phyloP scores from a whole-genome alignment of 2,113 vertebrate genomes.

The Macrotis lagotis region DNA sequence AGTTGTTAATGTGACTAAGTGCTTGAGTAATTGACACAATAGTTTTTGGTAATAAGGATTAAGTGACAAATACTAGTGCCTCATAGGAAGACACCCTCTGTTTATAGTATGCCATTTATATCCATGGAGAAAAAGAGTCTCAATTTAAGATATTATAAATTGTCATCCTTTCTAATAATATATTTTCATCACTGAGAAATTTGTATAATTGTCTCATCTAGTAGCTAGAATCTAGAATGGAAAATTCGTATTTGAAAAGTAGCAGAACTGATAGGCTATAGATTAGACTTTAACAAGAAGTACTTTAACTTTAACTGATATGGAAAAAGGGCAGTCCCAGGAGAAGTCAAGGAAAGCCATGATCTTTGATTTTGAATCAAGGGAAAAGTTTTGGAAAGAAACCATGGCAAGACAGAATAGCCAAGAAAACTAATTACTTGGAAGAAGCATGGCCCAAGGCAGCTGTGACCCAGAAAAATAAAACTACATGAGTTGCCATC shows the following conservation, averaged over 20 bases:
- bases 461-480: neutral
- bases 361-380: slow-evolving; percentile 30
- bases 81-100: neutral
- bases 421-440: slow-evolving; percentile 34
- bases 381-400: neutral
- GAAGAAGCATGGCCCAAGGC: neutral
- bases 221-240: neutral
- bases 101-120: neutral
- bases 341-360: slow-evolving; percentile 29
- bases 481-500: neutral
- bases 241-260: neutral
- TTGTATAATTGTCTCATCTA: neutral
- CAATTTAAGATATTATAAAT: slow-evolving; percentile 28
- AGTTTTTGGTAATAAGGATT: neutral
- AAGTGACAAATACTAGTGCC: neutral
- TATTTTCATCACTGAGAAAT: neutral
- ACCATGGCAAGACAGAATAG: slow-evolving; percentile 5
- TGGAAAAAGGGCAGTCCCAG: slow-evolving; percentile 23
- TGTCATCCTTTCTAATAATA: neutral
- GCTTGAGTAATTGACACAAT: neutral
- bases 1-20: neutral
- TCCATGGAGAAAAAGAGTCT: neutral
- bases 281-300: neutral
- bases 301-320: slow-evolving; percentile 32
- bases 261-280: slow-evolving; percentile 38